Evolutionary conservation across 1,140 invertebrate species (phyloP), one percentile per base, ranked within the genome.

Genomic region (Plectus sambesii): DNA sequence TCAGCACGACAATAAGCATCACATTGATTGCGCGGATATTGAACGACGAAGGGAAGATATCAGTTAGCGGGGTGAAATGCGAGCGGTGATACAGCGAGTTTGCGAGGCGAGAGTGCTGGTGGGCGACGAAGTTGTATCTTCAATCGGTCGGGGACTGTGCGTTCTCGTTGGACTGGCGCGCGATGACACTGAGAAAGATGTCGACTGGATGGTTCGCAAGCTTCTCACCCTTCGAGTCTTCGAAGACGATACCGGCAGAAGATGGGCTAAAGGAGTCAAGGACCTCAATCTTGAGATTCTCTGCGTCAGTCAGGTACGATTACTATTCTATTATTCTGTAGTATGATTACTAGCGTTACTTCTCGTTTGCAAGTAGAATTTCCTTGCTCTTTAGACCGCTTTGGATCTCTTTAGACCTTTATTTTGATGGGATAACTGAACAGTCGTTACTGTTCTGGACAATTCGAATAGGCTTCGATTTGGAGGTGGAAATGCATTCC

Each of bases 201-300:
- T 84, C 39, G 82, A 89, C 63, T 89, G 82, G 62, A 81, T 90
- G 82, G 79, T 81, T 0, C 75, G 77, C 27, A 90, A 89, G 68
- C 77, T 92, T 39, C 66, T 92, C 15, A 85, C 82, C 55, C 62
- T 84, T 8, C 77, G 83, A 52, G 55, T 93, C 38, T 93, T 89
- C 75, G 82, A 87, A 56, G 77, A 78, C 1, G 56, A 63, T 43
- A 71, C 74, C 61, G 80, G 77, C 12, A 87, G 84, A 69, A 75
- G 77, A 66, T 92, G 87, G 87, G 74, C 77, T 54, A 78, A 80
- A 53, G 85, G 74, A 72, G 80, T 87, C 1, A 77, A 79, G 51
- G 85, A 90, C 47, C 69, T 70, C 47, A 56, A 72, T 20, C 70
- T 70, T 57, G 77, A 79, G 61, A 62, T 79, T 36, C 64, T 79